Evolutionary conservation across 2,888 invertebrate species (phyloP).

Genomic region (Chloroclystis v-ata): DNA sequence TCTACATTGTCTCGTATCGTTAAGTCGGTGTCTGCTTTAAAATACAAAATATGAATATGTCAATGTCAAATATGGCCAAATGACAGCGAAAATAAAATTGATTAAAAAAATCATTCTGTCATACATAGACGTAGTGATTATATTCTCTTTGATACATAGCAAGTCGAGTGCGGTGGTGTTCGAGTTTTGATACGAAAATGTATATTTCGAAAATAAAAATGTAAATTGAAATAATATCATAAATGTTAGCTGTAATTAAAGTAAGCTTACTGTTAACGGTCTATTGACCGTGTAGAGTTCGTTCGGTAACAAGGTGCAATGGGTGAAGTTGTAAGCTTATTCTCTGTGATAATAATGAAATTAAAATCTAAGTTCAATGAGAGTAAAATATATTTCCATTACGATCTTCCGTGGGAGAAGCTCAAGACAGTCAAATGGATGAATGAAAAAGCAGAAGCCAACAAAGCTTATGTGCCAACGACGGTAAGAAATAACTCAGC

Average conservation of each 20-base stretch:
- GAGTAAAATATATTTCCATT: slow-evolving; percentile 68
- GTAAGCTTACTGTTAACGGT: slow-evolving; percentile 50
- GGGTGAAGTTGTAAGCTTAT: slow-evolving; percentile 73
- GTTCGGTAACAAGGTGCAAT: slow-evolving; percentile 48
- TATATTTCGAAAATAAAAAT: slow-evolving; percentile 49
- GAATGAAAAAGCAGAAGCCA: slow-evolving; percentile 84
- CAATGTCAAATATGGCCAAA: no score
- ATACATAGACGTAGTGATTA: no score
- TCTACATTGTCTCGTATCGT: no score
- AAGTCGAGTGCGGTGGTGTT: slow-evolving; percentile 47
- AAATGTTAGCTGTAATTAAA: slow-evolving; percentile 47
- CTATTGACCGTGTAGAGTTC: slow-evolving; percentile 59
- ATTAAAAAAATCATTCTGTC: background rate
- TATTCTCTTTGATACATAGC: slow-evolving; percentile 39
- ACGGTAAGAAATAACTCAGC: slow-evolving; percentile 56
- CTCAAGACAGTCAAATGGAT: slow-evolving; percentile 83
- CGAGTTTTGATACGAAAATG: slow-evolving; percentile 25
- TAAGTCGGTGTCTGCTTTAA: no score
- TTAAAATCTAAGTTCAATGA: slow-evolving; percentile 74
- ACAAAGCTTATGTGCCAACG: slow-evolving; percentile 92
- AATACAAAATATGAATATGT: no score
- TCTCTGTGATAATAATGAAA: slow-evolving; percentile 75
- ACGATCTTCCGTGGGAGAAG: slow-evolving; percentile 67
- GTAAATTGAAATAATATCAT: slow-evolving; percentile 59
- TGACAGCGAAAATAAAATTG: background rate